phyloP scores from a whole-genome alignment of 2,888 invertebrate genomes.

The Tanypteryx hageni region DNA sequence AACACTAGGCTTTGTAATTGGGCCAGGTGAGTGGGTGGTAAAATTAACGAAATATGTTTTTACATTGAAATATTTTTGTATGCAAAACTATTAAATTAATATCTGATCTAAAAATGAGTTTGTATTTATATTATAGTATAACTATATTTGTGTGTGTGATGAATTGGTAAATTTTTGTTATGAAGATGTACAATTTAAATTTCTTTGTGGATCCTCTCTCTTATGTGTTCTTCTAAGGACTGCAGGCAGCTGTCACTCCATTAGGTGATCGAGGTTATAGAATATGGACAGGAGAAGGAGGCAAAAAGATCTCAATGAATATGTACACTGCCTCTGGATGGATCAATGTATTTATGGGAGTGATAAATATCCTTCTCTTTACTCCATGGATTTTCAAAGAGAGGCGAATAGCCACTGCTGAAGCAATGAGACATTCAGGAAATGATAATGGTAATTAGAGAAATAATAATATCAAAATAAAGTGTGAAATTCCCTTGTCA shows the following conservation, averaged over 20 bases:
- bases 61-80: background rate
- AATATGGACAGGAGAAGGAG: slow-evolving; percentile 74
- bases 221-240: slow-evolving; percentile 74
- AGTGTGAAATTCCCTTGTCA: background rate
- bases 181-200: background rate
- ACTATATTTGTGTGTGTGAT: background rate
- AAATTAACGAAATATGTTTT: background rate
- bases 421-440: slow-evolving; percentile 87
- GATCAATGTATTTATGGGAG: slow-evolving; percentile 87
- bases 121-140: background rate
- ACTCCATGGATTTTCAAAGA: slow-evolving; percentile 87
- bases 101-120: background rate
- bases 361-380: slow-evolving; percentile 85
- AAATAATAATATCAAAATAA: slow-evolving; percentile 65
- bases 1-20: slow-evolving; percentile 91
- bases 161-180: background rate
- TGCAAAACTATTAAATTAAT: background rate
- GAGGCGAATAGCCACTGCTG: slow-evolving; percentile 85
- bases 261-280: slow-evolving; percentile 82
- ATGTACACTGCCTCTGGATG: slow-evolving; percentile 94
- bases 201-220: background rate
- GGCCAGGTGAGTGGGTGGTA: slow-evolving; percentile 77
- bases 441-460: slow-evolving; percentile 79
- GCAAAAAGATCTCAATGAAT: slow-evolving; percentile 72
- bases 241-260: slow-evolving; percentile 89